Base-by-base conservation (phyloP, 2,113 vertebrate species). In the Desmodus rotundus region DNA sequence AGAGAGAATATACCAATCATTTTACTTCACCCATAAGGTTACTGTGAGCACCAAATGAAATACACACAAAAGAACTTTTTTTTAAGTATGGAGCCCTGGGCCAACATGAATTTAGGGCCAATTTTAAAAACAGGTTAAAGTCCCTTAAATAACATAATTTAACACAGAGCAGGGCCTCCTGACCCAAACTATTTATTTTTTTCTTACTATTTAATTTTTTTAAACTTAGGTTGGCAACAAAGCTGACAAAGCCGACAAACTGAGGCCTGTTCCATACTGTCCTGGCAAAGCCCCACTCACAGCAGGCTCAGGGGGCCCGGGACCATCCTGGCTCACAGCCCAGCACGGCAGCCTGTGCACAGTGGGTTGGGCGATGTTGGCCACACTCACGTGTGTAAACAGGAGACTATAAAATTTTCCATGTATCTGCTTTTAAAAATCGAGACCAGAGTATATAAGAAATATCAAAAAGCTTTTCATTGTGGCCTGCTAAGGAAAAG, bases 381-480 rank as follows among this genome's bases (percentile, higher is more conserved):
- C 20, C 63, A 54, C 6, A 13, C 17, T 61, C 68, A 38, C 11
- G 20, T 68, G 19, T 83, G 22, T 91, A 45, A 96, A 45, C 5
- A 68, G 17, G 41, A 87, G n/a, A 33, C 31, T 83, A 19, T 14
- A 67, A 61, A 84, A 52, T 10, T 38, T 28, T 50, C 28, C 13
- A 13, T 26, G 10, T 17, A 4, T 33, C 58, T 36, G 14, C 54
- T 87, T 83, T 85, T 45, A 81, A 85, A 93, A 89, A 72, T 41
- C 33, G 61, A 93, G 45, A 56, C 33, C 45, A 73, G 41, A 81
- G 19, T 19, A 24, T 33, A 31, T 41, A 31, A 77, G 65, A 77
- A 88, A 56, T 56, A 83, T 14, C 15, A 81, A 45, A 81, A 92
- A 77, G 10, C 28, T 70, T 86, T 86, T 87, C 47, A 33, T 45